These are phyloP conservation scores for Tautogolabrus adspersus DNA, from an alignment of 2,113 vertebrate species.

Conservation along the genomic window DNA sequence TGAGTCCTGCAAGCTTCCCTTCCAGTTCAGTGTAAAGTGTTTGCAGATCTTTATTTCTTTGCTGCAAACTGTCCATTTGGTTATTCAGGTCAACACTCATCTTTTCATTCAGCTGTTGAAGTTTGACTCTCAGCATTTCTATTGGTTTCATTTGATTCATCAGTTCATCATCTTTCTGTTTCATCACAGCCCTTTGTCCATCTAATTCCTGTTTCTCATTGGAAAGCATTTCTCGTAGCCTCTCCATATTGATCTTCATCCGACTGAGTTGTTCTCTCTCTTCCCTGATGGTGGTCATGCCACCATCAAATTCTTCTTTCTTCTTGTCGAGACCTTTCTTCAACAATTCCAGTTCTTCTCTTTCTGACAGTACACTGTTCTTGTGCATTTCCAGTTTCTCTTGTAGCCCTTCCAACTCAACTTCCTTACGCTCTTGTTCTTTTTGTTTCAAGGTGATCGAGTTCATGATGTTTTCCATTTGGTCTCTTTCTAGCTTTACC, in stretches of 20 bases:
- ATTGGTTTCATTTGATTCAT: background rate
- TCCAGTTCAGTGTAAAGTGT: background rate
- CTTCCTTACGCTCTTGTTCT: conserved; percentile 8
- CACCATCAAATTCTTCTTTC: conserved; percentile 20
- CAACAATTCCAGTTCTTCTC: conserved; percentile 14
- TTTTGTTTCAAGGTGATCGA: background rate
- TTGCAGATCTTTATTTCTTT: background rate
- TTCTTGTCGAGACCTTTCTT: conserved; percentile 12
- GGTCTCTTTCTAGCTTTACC: background rate
- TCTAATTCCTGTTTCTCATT: conserved; percentile 9
- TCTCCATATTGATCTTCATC: conserved; percentile 1
- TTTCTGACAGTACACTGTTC: background rate
- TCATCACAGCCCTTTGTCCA: background rate
- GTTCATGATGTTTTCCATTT: background rate
- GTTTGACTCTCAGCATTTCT: background rate
- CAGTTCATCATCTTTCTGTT: background rate
- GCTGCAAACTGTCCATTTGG: conserved; percentile 1
- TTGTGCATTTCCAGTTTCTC: background rate
- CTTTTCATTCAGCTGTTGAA: background rate
- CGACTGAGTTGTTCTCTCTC: conserved; percentile 32
- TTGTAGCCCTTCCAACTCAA: background rate
- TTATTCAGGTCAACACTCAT: background rate
- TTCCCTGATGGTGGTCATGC: background rate
- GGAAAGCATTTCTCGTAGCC: background rate
- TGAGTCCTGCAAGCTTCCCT: background rate